Evolutionary conservation across 2,113 vertebrate genomes (phyloP).

Genomic region (Tauraco erythrolophus): DNA sequence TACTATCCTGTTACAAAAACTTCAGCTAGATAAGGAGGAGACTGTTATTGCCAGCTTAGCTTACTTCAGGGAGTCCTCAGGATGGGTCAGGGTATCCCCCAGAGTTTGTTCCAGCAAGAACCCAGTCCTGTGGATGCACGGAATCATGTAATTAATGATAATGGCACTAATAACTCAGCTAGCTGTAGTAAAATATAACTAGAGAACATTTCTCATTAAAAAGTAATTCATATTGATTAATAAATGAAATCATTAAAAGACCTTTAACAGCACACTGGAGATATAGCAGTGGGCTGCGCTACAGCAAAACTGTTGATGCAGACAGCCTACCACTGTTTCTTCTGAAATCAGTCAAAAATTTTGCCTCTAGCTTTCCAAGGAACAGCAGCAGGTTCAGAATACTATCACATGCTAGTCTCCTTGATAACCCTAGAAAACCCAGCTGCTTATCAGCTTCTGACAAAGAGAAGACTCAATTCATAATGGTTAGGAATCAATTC

Average conservation of each 20-base stretch:
- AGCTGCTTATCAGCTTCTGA: neutral
- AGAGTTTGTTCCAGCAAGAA: neutral
- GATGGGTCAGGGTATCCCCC: neutral
- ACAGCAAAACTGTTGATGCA: neutral
- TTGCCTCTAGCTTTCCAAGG: neutral
- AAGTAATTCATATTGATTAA: neutral
- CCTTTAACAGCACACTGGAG: neutral
- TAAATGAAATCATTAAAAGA: neutral
- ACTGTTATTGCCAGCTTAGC: neutral
- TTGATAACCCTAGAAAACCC: neutral
- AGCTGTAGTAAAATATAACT: neutral
- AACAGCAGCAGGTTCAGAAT: neutral
- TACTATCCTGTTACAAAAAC: neutral
- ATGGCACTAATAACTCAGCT: neutral
- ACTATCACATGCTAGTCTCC: neutral
- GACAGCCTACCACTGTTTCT: neutral
- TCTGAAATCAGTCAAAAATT: neutral
- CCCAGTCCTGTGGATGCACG: neutral
- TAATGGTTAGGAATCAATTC: neutral
- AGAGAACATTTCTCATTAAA: neutral
- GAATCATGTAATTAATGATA: neutral
- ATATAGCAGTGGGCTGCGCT: neutral
- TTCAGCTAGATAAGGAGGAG: neutral
- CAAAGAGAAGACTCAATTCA: neutral
- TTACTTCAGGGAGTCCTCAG: neutral